These are phyloP conservation scores for Trichonephila clavata DNA, from an alignment of 1,140 invertebrate genomes.

Conservation along the genomic window DNA sequence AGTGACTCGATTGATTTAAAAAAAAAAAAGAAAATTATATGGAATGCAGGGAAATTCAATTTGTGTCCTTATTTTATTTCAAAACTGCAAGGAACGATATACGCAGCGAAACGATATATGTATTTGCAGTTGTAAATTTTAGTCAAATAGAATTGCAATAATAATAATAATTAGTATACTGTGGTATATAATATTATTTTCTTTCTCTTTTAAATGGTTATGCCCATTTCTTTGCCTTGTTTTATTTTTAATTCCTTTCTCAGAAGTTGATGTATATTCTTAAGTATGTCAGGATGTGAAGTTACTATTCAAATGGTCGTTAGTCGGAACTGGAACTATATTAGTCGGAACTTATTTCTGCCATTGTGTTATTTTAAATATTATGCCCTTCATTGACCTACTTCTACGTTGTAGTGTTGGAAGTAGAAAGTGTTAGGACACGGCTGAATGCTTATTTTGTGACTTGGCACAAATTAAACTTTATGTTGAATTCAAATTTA, in stretches of 20 bases:
- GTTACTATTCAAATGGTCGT: background rate
- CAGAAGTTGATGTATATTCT: no score
- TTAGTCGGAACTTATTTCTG: background rate
- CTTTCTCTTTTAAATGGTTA: no score
- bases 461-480: background rate
- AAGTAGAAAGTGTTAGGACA: background rate
- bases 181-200: no score
- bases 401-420: background rate
- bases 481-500: background rate
- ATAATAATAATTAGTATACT: background rate
- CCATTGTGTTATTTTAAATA: background rate
- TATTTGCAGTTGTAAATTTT: conserved; percentile 1
- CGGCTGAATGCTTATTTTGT: background rate
- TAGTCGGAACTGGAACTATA: background rate
- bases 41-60: background rate
- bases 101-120: background rate
- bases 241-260: no score
- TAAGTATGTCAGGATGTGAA: no score
- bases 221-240: no score
- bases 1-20: no score
- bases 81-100: conserved; percentile 1
- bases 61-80: background rate
- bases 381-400: background rate
- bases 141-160: background rate
- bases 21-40: background rate